A percentile compares a stretch with the other conserved stretches of the same genome.
Conservation (phyloP, 2,797 vertebrate species). For the Spea hammondii region DNA sequence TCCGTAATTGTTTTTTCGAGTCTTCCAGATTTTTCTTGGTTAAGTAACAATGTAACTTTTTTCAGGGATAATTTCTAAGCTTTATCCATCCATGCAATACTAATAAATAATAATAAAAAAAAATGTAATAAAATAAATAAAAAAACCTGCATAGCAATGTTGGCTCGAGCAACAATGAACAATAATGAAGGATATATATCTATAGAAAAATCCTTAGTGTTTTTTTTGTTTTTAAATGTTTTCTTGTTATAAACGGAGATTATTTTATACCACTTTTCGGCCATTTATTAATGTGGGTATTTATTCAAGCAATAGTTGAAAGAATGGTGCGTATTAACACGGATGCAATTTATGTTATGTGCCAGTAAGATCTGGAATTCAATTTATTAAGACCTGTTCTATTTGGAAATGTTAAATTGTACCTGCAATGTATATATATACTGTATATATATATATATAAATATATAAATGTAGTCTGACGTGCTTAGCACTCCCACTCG, state of each 20-base stretch:
- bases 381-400: constrained; percentile 72
- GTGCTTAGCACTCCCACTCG: constrained; percentile 54
- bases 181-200: constrained; percentile 72
- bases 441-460: constrained; percentile 5
- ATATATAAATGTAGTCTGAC: constrained; percentile 54
- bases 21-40: constrained; percentile 85
- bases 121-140: constrained; percentile 32
- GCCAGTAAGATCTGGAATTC: constrained; percentile 84
- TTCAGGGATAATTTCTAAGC: constrained; percentile 88
- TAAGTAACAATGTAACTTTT: constrained; percentile 76
- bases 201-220: constrained; percentile 75
- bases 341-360: constrained; percentile 94
- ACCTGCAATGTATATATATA: constrained; percentile 62
- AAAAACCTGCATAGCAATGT: constrained; percentile 81
- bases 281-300: constrained; percentile 86
- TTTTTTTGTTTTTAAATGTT: constrained; percentile 80
- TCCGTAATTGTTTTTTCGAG: constrained; percentile 81
- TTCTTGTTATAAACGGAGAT: constrained; percentile 85
- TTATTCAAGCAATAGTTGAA: constrained; percentile 94
- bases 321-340: constrained; percentile 88
- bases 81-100: constrained; percentile 90
- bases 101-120: constrained; percentile 62
- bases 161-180: constrained; percentile 78
- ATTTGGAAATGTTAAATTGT: constrained; percentile 80
- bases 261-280: constrained; percentile 94